A percentile compares a stretch with the other conserved stretches of the same genome.
Conservation (phyloP, 2,113 vertebrate species). For the Nansenia antarctica region DNA sequence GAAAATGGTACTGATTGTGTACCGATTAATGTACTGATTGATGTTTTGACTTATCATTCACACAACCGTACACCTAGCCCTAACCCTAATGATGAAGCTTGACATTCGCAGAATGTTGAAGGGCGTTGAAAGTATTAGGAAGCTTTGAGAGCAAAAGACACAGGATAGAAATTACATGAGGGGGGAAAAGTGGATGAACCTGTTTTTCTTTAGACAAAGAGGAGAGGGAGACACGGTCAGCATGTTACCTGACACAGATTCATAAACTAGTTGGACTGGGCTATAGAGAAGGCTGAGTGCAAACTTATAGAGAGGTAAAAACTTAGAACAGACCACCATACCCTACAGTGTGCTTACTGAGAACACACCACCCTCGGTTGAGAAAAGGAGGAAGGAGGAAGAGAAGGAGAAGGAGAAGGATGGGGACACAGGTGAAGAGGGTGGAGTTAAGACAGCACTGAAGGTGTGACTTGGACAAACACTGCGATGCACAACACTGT, state of each 20-base stretch:
- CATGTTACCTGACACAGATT: not conserved
- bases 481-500: conserved; percentile 27
- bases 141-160: conserved; percentile 32
- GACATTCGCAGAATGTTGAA: conserved; percentile 59
- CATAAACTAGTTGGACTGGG: not conserved
- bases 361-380: not conserved
- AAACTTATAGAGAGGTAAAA: not conserved
- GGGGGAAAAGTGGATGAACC: conserved; percentile 43
- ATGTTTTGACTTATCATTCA: too few species aligned
- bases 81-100: conserved; percentile 31
- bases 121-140: not conserved
- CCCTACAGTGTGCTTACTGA: not conserved
- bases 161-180: conserved; percentile 26
- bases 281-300: conserved; percentile 7
- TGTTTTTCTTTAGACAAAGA: conserved; percentile 57
- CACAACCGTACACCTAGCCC: too few species aligned
- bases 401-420: conserved; percentile 12
- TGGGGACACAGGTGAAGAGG: conserved; percentile 44
- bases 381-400: not conserved
- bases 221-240: conserved; percentile 13
- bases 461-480: conserved; percentile 55
- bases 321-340: not conserved
- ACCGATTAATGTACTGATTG: too few species aligned
- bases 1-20: too few species aligned
- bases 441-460: conserved; percentile 55